Evolutionary conservation across 2,113 vertebrate genomes (phyloP).

Genomic region (Engystomops pustulosus): DNA sequence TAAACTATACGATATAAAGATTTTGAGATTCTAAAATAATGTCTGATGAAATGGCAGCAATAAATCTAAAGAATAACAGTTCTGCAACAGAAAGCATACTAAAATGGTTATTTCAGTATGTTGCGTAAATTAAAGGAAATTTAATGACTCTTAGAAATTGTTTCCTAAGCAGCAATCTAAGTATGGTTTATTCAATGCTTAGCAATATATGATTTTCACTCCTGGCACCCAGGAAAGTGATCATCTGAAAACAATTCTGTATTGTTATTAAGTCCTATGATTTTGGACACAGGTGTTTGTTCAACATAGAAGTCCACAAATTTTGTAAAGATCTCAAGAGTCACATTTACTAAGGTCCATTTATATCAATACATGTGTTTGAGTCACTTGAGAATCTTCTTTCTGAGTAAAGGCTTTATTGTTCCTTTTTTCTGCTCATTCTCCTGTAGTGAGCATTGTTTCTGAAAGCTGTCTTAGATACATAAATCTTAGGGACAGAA

Average conservation of each 20-base stretch:
- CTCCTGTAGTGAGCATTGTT: too few relatives aligned
- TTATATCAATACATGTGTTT: neutral
- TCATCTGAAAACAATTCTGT: too few relatives aligned
- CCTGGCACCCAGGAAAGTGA: too few relatives aligned
- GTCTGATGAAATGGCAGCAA: slow-evolving; percentile 11
- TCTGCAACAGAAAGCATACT: neutral
- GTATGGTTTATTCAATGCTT: neutral
- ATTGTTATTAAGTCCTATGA: neutral
- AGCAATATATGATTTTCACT: too few relatives aligned
- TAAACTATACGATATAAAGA: slow-evolving; percentile 17
- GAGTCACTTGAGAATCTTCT: neutral
- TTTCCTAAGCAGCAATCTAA: neutral
- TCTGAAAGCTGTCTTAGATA: too few relatives aligned
- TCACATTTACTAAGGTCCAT: neutral
- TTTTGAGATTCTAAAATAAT: slow-evolving; percentile 7
- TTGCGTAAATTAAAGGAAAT: neutral
- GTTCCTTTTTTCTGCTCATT: too few relatives aligned
- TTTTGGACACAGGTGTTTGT: neutral
- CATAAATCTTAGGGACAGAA: too few relatives aligned
- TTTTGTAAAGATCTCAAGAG: neutral
- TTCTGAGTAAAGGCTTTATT: neutral
- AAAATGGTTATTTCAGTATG: neutral
- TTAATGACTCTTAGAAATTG: neutral
- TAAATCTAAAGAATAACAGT: slow-evolving; percentile 10
- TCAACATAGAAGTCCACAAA: neutral